Evolutionary conservation across 1,140 invertebrate species (phyloP).

Genomic region (Callitettix versicolor): DNA sequence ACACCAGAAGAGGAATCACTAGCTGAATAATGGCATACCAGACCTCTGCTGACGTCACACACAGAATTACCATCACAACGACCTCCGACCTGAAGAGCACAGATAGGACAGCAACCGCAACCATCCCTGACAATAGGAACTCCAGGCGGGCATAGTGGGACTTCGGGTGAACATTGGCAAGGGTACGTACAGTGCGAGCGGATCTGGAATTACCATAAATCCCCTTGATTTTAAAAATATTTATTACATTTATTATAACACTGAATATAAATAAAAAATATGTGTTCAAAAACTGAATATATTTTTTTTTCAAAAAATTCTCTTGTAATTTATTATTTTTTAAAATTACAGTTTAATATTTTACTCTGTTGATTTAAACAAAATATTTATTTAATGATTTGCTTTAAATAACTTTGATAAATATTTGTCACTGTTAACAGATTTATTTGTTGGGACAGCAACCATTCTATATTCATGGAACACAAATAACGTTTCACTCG

Average conservation of each 20-base stretch:
- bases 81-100: slow-evolving; percentile 37
- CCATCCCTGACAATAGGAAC: slow-evolving; percentile 36
- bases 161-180: slow-evolving; percentile 26
- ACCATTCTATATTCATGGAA: too few species aligned
- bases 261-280: background rate
- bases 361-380: background rate
- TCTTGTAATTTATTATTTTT: background rate
- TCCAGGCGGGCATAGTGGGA: slow-evolving; percentile 29
- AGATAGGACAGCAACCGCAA: slow-evolving; percentile 40
- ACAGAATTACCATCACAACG: slow-evolving; percentile 31
- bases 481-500: too few species aligned
- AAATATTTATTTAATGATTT: background rate
- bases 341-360: background rate
- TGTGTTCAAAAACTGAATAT: background rate
- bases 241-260: background rate
- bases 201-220: background rate
- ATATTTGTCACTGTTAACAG: too few species aligned
- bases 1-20: slow-evolving; percentile 26
- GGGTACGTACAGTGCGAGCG: slow-evolving; percentile 27
- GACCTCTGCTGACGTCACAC: slow-evolving; percentile 31
- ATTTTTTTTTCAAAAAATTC: too few species aligned
- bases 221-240: background rate
- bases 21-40: slow-evolving; percentile 33
- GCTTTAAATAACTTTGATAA: too few species aligned
- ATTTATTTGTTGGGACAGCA: too few species aligned